Evolutionary conservation across 2,888 invertebrate species (phyloP), one percentile per base, ranked within the genome.

Genomic region (Xanthia togata): DNA sequence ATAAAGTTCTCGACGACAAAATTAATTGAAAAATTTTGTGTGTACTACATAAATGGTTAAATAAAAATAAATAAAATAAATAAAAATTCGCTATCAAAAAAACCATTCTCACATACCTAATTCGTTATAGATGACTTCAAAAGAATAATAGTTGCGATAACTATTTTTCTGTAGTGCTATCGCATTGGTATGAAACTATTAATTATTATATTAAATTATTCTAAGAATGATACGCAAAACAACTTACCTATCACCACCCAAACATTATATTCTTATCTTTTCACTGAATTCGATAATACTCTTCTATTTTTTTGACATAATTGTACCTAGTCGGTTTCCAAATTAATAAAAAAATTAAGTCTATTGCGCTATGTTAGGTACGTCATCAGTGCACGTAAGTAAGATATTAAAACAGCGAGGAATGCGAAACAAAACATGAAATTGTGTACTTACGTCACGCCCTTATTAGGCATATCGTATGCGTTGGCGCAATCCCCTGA

Each of bases 361-460:
- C 20, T 72, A 70, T 70, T 81, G 65, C 70, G 11, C 63, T 84
- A 72, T 70, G 20, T 78, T 17, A 38, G 35, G 12, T 38, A 78
- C 79, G 74, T 87, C 78, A 79, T 67, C 14, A 47, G n/a, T 14
- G 20, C 31, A 75, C 82, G 73, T 65, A 57, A 73, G 73, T 65
- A 57, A 73, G 35, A 69, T 73, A 75, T 65, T 78, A 72, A 75
- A 78, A 70, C 63, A 69, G 62, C 57, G 47, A 73, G 79, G 77
- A 85, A 85, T 86, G 76, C 75, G 68, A 70, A 82, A 73, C 73
- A 82, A 78, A 76, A 80, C 55, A 72, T 69, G 62, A 55, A 76
- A 76, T 78, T 87, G 70, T 76, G 38, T 73, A n/a, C 68, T 69
- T 69, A 82, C 79, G 85, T 87, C 85, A 87, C 65, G 31, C 23